Evolutionary conservation across 1,140 invertebrate species (phyloP), one percentile per base, ranked within the genome.

Genomic region (Megalopta genalis): DNA sequence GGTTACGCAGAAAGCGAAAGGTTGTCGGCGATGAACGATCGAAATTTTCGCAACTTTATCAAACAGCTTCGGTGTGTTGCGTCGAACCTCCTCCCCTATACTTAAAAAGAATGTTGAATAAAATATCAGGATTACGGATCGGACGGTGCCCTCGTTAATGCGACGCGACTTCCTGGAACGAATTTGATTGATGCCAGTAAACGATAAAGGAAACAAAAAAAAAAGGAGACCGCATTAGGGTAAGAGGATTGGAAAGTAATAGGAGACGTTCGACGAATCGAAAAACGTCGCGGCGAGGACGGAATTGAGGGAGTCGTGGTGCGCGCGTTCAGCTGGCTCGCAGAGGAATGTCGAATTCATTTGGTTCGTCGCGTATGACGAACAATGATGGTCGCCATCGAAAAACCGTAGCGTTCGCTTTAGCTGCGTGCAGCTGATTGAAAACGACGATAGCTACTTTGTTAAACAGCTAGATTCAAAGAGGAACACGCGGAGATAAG

Each of bases 401-500:
- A 46, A 46, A 46, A 46, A 2, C 42, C 42, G 18, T 16, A 52
- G 18, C 49, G 49, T 52, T 52, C 49, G 18, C 49, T 52, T 52
- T 18, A 14, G 49, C 49, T 5, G 18, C 49, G 16, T 18, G 18
- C 5, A 52, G 18, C 21, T 57, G 21, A 9, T 74, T 32, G 57
- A 39, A 59, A 68, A 23, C 23, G 21, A 21, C 39, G 66, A 69
- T 54, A 37, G 66, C 60, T 57, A 62, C 74, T 62, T 54, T 37
- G 42, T 69, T 77, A 60, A 77, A 77, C 54, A 21, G 39, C 12
- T 32, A 39, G 59, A 69, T 42, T 60, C 27, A 49, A 70, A 63
- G 49, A 66, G 77, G 5, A 72, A 72, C 69, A 18, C 32, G 12
- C 23, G 6, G 69, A 70, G 77, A 72, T 72, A 64, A 66, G 49